Evolutionary conservation across 1,140 invertebrate species (phyloP).

Genomic region (Drosophila nikananu): DNA sequence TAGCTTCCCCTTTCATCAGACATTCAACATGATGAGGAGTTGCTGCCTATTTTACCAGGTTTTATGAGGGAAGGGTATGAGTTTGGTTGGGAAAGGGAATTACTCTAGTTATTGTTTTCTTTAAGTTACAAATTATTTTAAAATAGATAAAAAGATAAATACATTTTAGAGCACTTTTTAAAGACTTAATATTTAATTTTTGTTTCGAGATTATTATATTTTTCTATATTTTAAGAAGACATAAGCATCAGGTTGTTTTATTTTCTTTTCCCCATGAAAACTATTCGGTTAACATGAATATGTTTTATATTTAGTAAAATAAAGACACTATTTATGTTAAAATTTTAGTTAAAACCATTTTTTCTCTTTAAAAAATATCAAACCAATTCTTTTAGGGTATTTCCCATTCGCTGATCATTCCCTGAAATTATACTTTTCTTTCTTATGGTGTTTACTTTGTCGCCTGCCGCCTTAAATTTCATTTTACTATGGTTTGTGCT

Average conservation of each 20-base stretch:
- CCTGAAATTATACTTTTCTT: conserved; percentile 23
- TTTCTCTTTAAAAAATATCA: no score
- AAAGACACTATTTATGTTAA: no score
- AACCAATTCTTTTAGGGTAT: conserved; percentile 18
- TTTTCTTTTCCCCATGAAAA: no score
- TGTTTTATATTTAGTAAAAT: no score
- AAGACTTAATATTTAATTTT: background rate
- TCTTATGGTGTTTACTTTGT: conserved; percentile 77
- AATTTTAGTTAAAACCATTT: background rate
- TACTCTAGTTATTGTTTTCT: no score
- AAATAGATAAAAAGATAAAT: no score
- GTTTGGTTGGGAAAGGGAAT: no score
- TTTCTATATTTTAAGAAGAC: no score
- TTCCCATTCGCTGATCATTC: conserved; percentile 2
- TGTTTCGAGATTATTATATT: background rate
- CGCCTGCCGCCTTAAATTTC: conserved; percentile 68
- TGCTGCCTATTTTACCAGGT: background rate
- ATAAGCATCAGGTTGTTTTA: no score
- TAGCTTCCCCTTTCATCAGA: conserved; percentile 9
- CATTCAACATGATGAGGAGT: conserved; percentile 13
- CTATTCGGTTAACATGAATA: no score
- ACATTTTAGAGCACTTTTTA: no score
- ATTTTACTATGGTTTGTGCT: conserved; percentile 62
- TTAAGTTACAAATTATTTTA: no score
- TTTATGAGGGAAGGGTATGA: background rate